Conservation (phyloP, 2,113 vertebrate genomes). For the Mormyrus lacerda region DNA sequence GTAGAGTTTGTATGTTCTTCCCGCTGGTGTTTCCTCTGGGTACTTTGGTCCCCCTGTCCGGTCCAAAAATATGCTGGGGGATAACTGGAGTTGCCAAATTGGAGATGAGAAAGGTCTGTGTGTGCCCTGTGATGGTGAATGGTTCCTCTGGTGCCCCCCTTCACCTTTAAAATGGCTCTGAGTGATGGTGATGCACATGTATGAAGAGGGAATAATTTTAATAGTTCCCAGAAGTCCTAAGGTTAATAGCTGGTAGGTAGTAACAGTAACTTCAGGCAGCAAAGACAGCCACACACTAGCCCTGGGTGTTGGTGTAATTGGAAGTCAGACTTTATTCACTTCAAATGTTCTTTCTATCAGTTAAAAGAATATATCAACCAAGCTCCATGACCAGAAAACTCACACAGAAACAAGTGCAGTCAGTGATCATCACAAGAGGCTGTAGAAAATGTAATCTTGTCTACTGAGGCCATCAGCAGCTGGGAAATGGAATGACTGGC, state of each 20-base stretch:
- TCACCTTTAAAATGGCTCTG: neutral
- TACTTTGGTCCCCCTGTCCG: neutral
- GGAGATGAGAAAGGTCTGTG: neutral
- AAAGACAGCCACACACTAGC: neutral
- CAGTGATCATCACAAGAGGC: neutral
- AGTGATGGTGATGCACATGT: neutral
- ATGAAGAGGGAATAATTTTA: neutral
- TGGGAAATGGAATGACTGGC: neutral
- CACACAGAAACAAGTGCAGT: neutral
- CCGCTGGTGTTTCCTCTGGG: neutral
- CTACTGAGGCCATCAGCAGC: neutral
- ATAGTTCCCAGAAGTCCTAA: neutral
- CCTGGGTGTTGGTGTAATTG: neutral
- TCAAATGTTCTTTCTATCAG: neutral
- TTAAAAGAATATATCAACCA: neutral
- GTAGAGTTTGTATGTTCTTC: neutral
- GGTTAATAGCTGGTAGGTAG: neutral
- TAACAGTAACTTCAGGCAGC: neutral
- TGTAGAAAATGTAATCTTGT: neutral
- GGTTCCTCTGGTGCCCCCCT: neutral
- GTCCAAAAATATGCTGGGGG: neutral
- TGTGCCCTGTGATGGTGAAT: neutral
- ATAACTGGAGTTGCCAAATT: neutral
- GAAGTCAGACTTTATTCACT: neutral
- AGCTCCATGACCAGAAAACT: neutral